Evolutionary conservation across 2,113 vertebrate genomes (phyloP).

Genomic region (Cochlearius cochlearius): DNA sequence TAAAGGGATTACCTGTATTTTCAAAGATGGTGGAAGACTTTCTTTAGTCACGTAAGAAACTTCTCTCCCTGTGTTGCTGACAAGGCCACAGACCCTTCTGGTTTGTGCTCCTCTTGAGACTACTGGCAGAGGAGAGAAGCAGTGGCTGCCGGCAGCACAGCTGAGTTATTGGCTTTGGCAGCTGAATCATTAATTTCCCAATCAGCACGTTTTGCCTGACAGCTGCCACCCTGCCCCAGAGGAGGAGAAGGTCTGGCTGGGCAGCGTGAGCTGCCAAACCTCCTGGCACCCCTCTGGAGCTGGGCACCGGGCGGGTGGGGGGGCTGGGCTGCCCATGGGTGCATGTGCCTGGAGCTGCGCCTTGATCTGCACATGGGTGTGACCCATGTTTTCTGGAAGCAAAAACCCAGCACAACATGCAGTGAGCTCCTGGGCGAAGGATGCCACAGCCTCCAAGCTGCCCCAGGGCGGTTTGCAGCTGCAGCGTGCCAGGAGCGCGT

Average conservation of each 20-base stretch:
- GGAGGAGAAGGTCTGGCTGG: background rate
- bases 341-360: background rate
- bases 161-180: background rate
- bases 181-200: background rate
- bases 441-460: background rate
- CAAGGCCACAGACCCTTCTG: background rate
- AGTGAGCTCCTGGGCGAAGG: background rate
- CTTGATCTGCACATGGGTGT: background rate
- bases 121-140: background rate
- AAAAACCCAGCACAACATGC: background rate
- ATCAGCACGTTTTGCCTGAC: background rate
- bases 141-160: background rate
- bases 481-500: no score
- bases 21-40: background rate
- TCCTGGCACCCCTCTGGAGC: background rate
- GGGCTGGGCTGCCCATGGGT: background rate
- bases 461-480: background rate
- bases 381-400: background rate
- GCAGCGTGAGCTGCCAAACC: background rate
- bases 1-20: background rate
- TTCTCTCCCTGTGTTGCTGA: background rate
- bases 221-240: background rate
- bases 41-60: background rate
- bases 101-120: background rate
- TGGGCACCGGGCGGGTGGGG: accelerated